Conservation (phyloP, 2,888 invertebrate species). For the Drosophila neotestacea region DNA sequence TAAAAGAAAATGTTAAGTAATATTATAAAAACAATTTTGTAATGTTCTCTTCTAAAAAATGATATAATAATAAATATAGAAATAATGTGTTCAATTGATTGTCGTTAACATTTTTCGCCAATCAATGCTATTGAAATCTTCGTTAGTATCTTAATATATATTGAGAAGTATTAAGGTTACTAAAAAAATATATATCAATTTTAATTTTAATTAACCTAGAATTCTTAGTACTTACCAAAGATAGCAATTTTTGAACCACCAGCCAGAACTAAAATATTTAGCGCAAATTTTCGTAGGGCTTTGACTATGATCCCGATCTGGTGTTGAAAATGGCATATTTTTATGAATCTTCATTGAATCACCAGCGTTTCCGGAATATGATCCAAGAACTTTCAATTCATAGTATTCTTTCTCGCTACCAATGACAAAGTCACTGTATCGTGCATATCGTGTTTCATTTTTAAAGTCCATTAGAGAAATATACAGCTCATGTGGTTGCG, state of each 20-base stretch:
- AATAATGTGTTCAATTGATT: too few relatives aligned
- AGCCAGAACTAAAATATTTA: slow-evolving; percentile 86
- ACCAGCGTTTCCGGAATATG: slow-evolving; percentile 88
- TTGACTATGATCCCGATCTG: slow-evolving; percentile 88
- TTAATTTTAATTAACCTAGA: background rate
- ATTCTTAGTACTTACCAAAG: slow-evolving; percentile 85
- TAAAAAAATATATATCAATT: slow-evolving; percentile 57
- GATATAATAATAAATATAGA: too few relatives aligned
- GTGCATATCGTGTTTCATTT: too few relatives aligned
- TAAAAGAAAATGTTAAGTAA: background rate
- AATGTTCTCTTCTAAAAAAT: too few relatives aligned
- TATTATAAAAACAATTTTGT: background rate
- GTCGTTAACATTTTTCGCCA: slow-evolving; percentile 83
- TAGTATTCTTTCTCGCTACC: too few relatives aligned
- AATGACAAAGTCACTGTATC: too few relatives aligned
- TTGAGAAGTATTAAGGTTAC: slow-evolving; percentile 89
- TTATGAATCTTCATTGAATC: slow-evolving; percentile 89
- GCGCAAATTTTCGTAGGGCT: too few relatives aligned
- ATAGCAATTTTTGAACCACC: slow-evolving; percentile 90
- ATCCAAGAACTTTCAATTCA: slow-evolving; percentile 32
- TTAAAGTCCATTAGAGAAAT: slow-evolving; percentile 88
- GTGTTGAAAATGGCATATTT: slow-evolving; percentile 89
- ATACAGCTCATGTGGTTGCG: slow-evolving; percentile 82
- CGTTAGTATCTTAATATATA: slow-evolving; percentile 41
- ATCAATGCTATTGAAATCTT: slow-evolving; percentile 84